Base-by-base conservation (phyloP, 2,113 vertebrate species). In the Girardinichthys multiradiatus region DNA sequence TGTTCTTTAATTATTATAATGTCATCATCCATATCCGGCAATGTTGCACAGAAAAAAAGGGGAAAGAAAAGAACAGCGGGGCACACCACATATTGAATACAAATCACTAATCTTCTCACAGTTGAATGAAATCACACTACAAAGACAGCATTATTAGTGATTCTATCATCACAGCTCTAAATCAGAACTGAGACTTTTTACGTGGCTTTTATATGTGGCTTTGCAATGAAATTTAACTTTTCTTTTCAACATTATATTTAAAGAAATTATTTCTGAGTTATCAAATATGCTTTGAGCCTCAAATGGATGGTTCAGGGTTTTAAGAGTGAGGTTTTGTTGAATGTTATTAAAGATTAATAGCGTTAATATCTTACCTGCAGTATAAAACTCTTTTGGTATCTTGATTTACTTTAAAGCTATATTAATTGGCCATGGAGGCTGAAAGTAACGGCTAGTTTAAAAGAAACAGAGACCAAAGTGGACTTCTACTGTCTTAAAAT, bases 1-100 rank as follows among this genome's bases (percentile, higher is more conserved):
- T 92, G 92, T 93, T 90, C 89, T 92, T 93, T 94, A 93, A 94
- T 94, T 94, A 94, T 94, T 92, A 87, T 91, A 92, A 93, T 90
- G 91, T 91, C 92, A 90, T 93, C 92, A 91, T 93, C 90, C 88
- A 90, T 93, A 93, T 94, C 88, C 70, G 84, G 85, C 87, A 85
- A 88, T 90, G 91, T 91, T 91, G 89, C 89, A 89, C 89, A 77
- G 86, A 90, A 87, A 45, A 87, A 78, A 67, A 66, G 2, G 24
- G 9, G 21, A 42, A 84, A 86, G 87, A 90, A 90, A 86, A 80
- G 85, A 92, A 88, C 81, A 87, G 82, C 84, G 68, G 81, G 87
- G 84, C 89, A 74, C 82, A 87, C 80, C 80, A 72, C 87, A 89
- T 90, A 90, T 92, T 91, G 91, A 93, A 89, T 89, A 89, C 87